phyloP scores from a whole-genome alignment of 2,797 vertebrate genomes.

The Phylloscopus collybita region DNA sequence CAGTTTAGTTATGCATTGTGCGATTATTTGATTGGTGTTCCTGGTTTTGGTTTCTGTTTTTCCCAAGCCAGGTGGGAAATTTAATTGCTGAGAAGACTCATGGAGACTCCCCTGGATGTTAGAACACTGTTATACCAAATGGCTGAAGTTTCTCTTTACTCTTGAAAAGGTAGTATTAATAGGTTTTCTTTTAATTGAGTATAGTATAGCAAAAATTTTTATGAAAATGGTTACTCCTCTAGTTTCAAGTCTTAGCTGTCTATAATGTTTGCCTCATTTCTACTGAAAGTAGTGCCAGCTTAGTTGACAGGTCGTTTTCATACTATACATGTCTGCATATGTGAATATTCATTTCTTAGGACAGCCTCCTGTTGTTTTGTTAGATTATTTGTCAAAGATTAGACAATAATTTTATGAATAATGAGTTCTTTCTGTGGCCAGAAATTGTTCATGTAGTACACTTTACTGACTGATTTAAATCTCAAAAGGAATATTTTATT shows the following conservation, averaged over 20 bases:
- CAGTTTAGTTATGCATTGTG: not conserved
- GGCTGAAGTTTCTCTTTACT: not conserved
- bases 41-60: not conserved
- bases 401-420: not conserved
- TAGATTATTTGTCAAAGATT: not conserved
- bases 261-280: not conserved
- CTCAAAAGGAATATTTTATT: not conserved
- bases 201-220: not conserved
- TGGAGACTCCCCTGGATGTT: not conserved
- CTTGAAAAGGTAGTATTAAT: not conserved
- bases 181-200: not conserved
- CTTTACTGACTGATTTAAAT: not conserved
- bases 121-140: not conserved
- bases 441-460: not conserved
- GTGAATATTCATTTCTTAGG: not conserved
- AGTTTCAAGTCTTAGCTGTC: not conserved
- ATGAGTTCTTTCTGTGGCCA: not conserved
- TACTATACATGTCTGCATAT: not conserved
- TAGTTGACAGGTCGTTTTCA: not conserved
- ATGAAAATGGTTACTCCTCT: not conserved
- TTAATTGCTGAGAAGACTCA: not conserved
- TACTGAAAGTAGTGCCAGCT: not conserved
- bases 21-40: not conserved
- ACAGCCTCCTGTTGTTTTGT: not conserved
- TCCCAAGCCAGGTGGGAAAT: rapidly evolving